Evolutionary conservation across 2,113 vertebrate genomes (phyloP).

Genomic region (Pluvialis apricaria): DNA sequence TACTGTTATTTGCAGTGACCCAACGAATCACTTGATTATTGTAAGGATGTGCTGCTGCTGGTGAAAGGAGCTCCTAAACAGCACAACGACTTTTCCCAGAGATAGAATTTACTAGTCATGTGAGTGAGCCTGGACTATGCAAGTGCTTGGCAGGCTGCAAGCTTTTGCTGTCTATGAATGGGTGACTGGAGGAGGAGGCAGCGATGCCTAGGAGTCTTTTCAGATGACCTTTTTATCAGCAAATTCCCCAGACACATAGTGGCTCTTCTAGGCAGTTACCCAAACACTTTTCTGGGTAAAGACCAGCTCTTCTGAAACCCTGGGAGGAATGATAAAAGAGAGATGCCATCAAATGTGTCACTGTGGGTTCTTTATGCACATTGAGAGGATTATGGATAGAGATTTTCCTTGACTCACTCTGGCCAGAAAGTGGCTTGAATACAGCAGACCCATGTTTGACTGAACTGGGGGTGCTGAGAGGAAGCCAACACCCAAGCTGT

Average conservation of each 20-base stretch:
- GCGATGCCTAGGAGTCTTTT: not conserved
- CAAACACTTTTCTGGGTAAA: not conserved
- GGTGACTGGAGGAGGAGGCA: not conserved
- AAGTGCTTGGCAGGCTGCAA: rapidly evolving
- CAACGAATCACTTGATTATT: not conserved
- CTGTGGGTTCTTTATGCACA: not conserved
- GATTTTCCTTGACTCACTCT: not conserved
- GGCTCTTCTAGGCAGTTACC: not conserved
- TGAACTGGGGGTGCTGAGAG: not conserved
- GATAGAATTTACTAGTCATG: not conserved
- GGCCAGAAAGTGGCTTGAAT: not conserved
- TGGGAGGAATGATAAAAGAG: not conserved
- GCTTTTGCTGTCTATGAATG: not conserved
- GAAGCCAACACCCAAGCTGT: not conserved
- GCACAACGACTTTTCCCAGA: not conserved
- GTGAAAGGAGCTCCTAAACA: not conserved
- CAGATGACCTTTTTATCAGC: not conserved
- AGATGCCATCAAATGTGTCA: not conserved
- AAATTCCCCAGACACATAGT: not conserved
- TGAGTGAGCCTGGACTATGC: rapidly evolving
- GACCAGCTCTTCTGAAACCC: not conserved
- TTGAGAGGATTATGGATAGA: not conserved
- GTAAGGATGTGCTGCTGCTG: not conserved
- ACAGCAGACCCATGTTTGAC: not conserved
- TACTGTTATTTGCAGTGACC: not conserved